These are phyloP conservation scores for Tupiocoris notatus DNA, from an alignment of 2,888 invertebrate species.

Conservation along the genomic window DNA sequence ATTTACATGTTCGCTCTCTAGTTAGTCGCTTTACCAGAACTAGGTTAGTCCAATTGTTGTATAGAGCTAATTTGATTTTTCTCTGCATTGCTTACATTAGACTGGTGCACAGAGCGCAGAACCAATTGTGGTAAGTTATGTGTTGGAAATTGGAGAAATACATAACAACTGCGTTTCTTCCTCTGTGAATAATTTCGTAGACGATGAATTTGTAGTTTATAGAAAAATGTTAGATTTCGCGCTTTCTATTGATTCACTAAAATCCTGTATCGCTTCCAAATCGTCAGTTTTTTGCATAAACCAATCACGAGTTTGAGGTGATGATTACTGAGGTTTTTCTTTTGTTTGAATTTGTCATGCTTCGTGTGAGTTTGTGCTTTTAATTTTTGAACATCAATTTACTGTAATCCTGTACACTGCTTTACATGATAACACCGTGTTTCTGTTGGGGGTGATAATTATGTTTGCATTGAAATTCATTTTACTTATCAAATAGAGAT, in stretches of 20 bases:
- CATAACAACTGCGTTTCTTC: not conserved
- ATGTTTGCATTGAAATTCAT: too few relatives aligned
- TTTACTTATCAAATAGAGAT: too few relatives aligned
- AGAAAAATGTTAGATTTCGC: not conserved
- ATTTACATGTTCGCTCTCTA: too few relatives aligned
- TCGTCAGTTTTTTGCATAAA: too few relatives aligned
- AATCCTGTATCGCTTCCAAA: too few relatives aligned
- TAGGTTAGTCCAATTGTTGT: conserved; percentile 4
- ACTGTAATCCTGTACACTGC: too few relatives aligned
- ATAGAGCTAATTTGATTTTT: conserved; percentile 45
- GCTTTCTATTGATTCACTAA: not conserved
- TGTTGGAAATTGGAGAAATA: conserved; percentile 18
- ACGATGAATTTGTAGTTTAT: not conserved
- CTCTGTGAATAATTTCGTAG: not conserved
- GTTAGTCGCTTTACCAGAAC: not conserved
- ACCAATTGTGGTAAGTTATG: conserved; percentile 91
- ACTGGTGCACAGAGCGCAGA: conserved; percentile 67
- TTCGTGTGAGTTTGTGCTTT: not conserved
- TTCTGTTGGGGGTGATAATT: too few relatives aligned
- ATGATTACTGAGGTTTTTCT: too few relatives aligned
- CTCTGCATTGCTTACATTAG: conserved; percentile 54
- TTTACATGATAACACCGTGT: too few relatives aligned
- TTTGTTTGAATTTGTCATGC: not conserved
- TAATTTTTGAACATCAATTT: too few relatives aligned
- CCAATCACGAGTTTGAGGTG: too few relatives aligned